Base-by-base conservation (phyloP, 2,888 invertebrate genomes). In the Disparrhopalites patrizii region DNA sequence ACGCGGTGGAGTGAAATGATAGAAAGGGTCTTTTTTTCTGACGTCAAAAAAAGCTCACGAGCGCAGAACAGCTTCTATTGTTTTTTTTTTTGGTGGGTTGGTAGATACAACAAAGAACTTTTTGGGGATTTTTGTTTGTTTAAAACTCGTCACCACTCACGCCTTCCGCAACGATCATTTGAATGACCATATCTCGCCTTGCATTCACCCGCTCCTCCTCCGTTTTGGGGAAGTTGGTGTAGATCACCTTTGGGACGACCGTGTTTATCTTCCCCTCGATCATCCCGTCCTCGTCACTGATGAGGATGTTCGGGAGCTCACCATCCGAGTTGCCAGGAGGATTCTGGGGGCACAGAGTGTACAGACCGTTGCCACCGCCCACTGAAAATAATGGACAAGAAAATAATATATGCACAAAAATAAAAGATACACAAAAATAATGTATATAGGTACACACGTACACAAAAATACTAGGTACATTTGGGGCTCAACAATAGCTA, bases 81-180 rank as follows among this genome's bases (percentile, higher is more conserved):
- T n/a, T n/a, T n/a, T n/a, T n/a, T n/a, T n/a, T n/a, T n/a, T n/a
- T n/a, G n/a, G n/a, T n/a, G n/a, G n/a, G n/a, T n/a, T n/a, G n/a
- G n/a, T n/a, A n/a, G n/a, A n/a, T n/a, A n/a, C n/a, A n/a, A n/a
- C n/a, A n/a, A n/a, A n/a, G n/a, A n/a, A n/a, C n/a, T n/a, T n/a
- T n/a, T n/a, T n/a, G n/a, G n/a, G n/a, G n/a, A n/a, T n/a, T n/a
- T n/a, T n/a, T n/a, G n/a, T n/a, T n/a, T n/a, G n/a, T n/a, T n/a
- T n/a, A n/a, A n/a, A n/a, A n/a, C n/a, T n/a, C n/a, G n/a, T n/a
- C n/a, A n/a, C n/a, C n/a, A n/a, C n/a, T n/a, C n/a, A n/a, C 55
- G 18, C 62, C 62, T 2, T 63, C 63, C 5, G 63, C 63, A 27
- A 63, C 30, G 33, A 65, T 65, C 65, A 65, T 65, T n/a, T 65